A percentile compares a stretch with the other conserved stretches of the same genome.
phyloP scores from a whole-genome alignment of 2,888 invertebrate species.

The Dryobota labecula region DNA sequence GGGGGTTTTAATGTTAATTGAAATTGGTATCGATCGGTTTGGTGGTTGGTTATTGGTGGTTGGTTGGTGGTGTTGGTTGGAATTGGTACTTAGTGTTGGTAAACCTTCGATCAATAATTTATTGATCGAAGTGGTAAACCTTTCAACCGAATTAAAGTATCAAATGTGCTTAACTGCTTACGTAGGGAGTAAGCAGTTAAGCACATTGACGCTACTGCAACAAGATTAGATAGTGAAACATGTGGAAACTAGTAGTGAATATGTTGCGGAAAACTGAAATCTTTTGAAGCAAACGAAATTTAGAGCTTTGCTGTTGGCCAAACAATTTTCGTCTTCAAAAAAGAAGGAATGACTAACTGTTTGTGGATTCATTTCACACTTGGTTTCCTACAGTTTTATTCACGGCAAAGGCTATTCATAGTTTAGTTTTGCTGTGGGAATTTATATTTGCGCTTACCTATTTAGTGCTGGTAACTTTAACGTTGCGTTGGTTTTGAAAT shows the following conservation, averaged over 20 bases:
- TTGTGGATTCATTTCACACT: slow-evolving; percentile 63
- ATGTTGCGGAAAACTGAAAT: slow-evolving; percentile 33
- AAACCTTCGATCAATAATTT: no score
- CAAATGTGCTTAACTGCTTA: neutral
- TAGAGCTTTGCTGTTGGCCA: slow-evolving; percentile 52
- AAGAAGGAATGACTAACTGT: slow-evolving; percentile 53
- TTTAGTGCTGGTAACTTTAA: slow-evolving; percentile 10
- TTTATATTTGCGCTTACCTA: slow-evolving; percentile 12
- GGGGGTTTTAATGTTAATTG: neutral
- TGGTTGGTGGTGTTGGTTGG: no score
- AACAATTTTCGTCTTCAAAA: slow-evolving; percentile 58
- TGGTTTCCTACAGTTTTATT: slow-evolving; percentile 60
- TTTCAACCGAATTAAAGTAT: neutral
- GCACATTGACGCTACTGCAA: slow-evolving; percentile 14
- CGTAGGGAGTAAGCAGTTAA: no score
- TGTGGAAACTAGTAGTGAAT: slow-evolving; percentile 12
- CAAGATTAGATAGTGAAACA: slow-evolving; percentile 15
- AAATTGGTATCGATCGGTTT: no score
- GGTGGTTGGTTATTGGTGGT: no score
- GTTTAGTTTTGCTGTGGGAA: slow-evolving; percentile 15
- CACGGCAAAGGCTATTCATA: slow-evolving; percentile 50
- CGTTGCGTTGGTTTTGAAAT: neutral
- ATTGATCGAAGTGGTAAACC: no score
- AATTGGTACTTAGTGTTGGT: no score
- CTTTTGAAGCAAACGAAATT: slow-evolving; percentile 54